Base-by-base conservation (phyloP, 2,888 invertebrate species). In the Meteorus cinctellus region DNA sequence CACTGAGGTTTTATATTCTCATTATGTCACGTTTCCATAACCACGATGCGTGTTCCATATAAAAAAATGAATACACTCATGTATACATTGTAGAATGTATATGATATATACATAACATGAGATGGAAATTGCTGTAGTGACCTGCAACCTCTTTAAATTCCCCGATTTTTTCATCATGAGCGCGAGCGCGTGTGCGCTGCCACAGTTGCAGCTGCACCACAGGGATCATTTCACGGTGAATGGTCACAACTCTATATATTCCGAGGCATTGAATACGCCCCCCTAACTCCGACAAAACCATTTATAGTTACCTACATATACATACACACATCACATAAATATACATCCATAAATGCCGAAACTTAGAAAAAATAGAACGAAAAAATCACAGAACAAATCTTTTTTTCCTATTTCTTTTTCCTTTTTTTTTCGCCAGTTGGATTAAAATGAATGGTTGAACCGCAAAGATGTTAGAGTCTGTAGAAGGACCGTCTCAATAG, bases 171-270 rank as follows among this genome's bases (percentile, higher is more conserved):
- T 14, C 31, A 16, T 63, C 51, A 31, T 48, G 55, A 34, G 31
- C 65, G 70, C 63, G 65, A 8, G 19, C 55, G 55, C 55, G 55
- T 55, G 55, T 55, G 4, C 55, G n/a, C n/a, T 6, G 19, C 19
- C 55, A 19, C 19, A 63, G 51, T 59, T 69, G 48, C 75, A 75
- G 75, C 75, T 75, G 75, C 75, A 75, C 74, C 65, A 48, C 63
- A 29, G 63, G 63, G 63, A 69, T 75, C 75, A 75, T 75, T 75
- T 75, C 71, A 75, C 75, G 67, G 71, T 75, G 75, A 75, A 71
- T 72, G 66, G 67, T 66, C 66, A 75, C 71, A 41, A 59, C 45
- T 75, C 65, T 71, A 29, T 34, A 27, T 59, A 59, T 67, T 65
- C 36, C 70, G 34, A 65, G 29, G 65, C 63, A 75, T 71, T 75